These are phyloP conservation scores for Oscheius sp. DNA, from an alignment of 2,888 invertebrate genomes.

Conservation along the genomic window DNA sequence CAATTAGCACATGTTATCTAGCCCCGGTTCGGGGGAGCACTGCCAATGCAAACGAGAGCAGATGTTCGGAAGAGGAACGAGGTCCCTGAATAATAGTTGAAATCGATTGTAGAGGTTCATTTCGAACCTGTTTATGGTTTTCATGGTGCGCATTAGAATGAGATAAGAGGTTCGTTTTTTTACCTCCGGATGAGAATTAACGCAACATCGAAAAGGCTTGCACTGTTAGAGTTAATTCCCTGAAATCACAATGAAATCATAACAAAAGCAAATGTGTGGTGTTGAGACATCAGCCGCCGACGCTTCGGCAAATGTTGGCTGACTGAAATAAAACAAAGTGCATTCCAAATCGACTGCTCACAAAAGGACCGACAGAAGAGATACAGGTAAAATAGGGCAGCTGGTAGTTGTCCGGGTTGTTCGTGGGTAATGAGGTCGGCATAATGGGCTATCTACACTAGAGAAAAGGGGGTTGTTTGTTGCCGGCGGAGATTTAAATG, in stretches of 20 bases:
- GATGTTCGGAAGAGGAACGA: slow-evolving; percentile 9
- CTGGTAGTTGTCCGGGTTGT: slow-evolving; percentile 1
- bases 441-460: slow-evolving; percentile 4
- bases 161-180: too few species aligned
- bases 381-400: slow-evolving; percentile 15
- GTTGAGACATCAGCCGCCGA: background rate
- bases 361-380: slow-evolving; percentile 1
- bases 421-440: slow-evolving; percentile 18
- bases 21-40: background rate
- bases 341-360: slow-evolving; percentile 2
- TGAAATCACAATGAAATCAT: background rate
- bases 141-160: background rate
- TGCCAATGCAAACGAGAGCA: slow-evolving; percentile 23
- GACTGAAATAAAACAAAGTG: background rate
- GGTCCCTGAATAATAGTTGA: slow-evolving; percentile 10
- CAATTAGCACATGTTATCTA: slow-evolving; percentile 1
- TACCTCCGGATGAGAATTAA: too few species aligned
- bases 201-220: too few species aligned
- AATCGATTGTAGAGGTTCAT: slow-evolving; percentile 14
- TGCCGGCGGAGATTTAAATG: background rate
- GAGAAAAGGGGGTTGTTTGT: background rate
- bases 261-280: background rate
- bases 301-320: background rate
- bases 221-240: too few species aligned
- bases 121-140: background rate